phyloP scores from a whole-genome alignment of 2,888 invertebrate species.

The Drosophila anceps region DNA sequence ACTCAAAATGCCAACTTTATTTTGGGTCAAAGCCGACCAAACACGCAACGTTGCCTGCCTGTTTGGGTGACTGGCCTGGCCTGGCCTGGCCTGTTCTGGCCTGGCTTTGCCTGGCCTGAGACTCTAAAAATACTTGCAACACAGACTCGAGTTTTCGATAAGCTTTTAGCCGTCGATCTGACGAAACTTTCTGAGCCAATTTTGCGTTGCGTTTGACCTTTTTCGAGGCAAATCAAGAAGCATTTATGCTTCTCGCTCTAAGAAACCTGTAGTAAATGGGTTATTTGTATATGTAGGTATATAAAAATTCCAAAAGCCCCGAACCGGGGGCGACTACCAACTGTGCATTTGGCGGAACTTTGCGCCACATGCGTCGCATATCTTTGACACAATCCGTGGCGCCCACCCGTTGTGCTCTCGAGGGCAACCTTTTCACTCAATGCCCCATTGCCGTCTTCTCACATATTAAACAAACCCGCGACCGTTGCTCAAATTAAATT shows the following conservation, averaged over 20 bases:
- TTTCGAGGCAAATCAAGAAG: conserved; percentile 44
- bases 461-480: conserved; percentile 29
- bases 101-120: conserved; percentile 53
- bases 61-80: conserved; percentile 10
- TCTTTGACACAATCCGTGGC: conserved; percentile 81
- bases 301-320: conserved; percentile 58
- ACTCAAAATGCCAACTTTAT: conserved; percentile 82
- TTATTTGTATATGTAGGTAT: conserved; percentile 27
- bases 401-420: conserved; percentile 76
- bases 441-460: background rate
- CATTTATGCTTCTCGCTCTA: conserved; percentile 25
- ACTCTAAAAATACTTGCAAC: conserved; percentile 31
- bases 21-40: conserved; percentile 79
- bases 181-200: conserved; percentile 58
- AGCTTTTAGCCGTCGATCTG: conserved; percentile 50
- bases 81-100: conserved; percentile 6
- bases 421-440: conserved; percentile 74
- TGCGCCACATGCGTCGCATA: conserved; percentile 80
- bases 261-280: conserved; percentile 68
- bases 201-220: conserved; percentile 76
- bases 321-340: conserved; percentile 64
- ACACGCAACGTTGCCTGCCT: conserved; percentile 77
- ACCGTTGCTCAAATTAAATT: conserved; percentile 70
- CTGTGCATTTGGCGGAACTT: conserved; percentile 81
- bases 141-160: conserved; percentile 47